phyloP scores from a whole-genome alignment of 53 echinoderm and acorn worm genomes.

The Actinopyga echinites region DNA sequence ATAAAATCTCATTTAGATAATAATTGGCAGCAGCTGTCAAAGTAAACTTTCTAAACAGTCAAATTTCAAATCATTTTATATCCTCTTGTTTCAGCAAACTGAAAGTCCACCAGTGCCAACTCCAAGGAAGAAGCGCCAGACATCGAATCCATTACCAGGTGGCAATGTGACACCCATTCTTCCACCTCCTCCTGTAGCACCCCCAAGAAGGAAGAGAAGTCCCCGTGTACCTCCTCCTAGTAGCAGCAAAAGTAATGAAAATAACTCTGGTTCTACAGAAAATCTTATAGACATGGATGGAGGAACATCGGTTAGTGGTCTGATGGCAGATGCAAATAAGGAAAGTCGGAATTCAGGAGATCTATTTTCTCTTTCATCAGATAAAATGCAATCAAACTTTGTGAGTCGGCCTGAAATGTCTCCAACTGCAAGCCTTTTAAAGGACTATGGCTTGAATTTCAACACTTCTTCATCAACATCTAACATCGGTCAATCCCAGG shows the following conservation, averaged over 20 bases:
- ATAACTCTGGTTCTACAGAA: constrained; percentile 10
- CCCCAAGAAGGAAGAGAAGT: constrained; percentile 1
- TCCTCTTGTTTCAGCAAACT: background rate
- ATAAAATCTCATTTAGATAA: too few species aligned
- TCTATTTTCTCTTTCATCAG: background rate
- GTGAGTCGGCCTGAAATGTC: background rate
- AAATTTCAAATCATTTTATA: too few species aligned
- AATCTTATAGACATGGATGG: constrained; percentile 24
- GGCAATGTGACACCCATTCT: background rate
- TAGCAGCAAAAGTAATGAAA: background rate
- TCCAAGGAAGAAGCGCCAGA: background rate
- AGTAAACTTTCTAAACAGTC: too few species aligned
- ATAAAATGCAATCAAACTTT: constrained; percentile 11
- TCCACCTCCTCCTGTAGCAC: constrained; percentile 18
- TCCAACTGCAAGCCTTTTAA: background rate
- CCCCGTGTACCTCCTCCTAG: background rate
- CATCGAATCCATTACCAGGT: background rate
- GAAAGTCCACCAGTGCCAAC: background rate
- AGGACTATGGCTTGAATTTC: constrained; percentile 25
- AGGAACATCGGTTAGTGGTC: background rate
- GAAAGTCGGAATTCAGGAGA: background rate
- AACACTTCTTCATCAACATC: background rate
- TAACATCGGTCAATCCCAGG: background rate
- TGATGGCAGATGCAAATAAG: background rate
- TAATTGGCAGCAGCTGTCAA: too few species aligned